These are phyloP conservation scores for Cyclina sinensis DNA, from an alignment of 1,140 invertebrate genomes.

Conservation along the genomic window DNA sequence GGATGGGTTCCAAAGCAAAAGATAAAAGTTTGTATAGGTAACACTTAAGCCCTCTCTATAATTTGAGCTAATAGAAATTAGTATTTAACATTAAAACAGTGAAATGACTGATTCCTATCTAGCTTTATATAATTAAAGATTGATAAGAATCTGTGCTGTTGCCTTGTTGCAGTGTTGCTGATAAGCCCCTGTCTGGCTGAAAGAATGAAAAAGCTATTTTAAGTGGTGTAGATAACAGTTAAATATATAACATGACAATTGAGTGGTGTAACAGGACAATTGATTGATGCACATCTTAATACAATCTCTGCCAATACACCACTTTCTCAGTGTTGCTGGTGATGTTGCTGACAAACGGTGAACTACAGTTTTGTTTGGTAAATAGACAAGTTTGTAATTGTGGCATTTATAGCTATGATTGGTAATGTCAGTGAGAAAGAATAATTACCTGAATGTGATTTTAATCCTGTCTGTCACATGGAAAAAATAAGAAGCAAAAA, in stretches of 20 bases:
- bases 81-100: too few species aligned
- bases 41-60: too few species aligned
- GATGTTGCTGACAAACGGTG: background rate
- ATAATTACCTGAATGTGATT: background rate
- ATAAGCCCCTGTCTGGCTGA: too few species aligned
- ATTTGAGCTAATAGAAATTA: too few species aligned
- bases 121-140: too few species aligned
- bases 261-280: background rate
- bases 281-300: constrained; percentile 16
- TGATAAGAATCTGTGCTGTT: too few species aligned
- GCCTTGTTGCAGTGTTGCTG: too few species aligned
- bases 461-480: background rate
- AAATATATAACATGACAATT: constrained; percentile 1
- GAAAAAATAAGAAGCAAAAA: too few species aligned
- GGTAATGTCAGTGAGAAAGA: background rate
- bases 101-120: too few species aligned
- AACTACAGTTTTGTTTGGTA: background rate
- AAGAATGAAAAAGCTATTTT: background rate
- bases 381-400: background rate
- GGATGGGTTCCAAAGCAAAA: too few species aligned
- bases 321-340: background rate
- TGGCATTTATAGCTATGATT: background rate
- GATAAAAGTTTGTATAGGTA: too few species aligned
- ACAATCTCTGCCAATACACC: background rate
- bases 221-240: background rate